Conservation (phyloP, 2,888 invertebrate genomes). For the Pyrrhosoma nymphula region DNA sequence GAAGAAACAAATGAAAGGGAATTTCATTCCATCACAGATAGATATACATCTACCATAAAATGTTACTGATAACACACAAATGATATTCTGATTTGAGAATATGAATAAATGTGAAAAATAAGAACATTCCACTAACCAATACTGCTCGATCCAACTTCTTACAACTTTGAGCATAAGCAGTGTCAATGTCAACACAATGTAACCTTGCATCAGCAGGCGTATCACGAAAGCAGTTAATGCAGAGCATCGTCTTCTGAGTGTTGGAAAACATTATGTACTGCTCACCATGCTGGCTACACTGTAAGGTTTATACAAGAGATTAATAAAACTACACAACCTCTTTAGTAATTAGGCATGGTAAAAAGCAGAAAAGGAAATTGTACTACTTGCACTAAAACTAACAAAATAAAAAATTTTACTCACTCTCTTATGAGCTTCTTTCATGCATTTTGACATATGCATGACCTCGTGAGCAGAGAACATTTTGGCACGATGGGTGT, state of each 20-base stretch:
- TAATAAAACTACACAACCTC: not conserved
- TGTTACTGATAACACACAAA: too few species aligned
- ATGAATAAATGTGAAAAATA: not conserved
- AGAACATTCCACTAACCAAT: constrained; percentile 76
- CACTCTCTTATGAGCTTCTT: constrained; percentile 84
- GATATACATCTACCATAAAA: too few species aligned
- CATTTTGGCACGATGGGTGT: constrained; percentile 89
- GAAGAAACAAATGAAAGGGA: too few species aligned
- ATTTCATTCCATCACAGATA: too few species aligned
- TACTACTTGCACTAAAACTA: too few species aligned
- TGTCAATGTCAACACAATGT: constrained; percentile 87
- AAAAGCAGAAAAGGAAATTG: not conserved
- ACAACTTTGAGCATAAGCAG: constrained; percentile 85
- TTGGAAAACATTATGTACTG: constrained; percentile 88
- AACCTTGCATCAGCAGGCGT: constrained; percentile 84
- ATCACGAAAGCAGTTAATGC: constrained; percentile 87
- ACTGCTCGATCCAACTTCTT: constrained; percentile 85
- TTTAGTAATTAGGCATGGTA: not conserved
- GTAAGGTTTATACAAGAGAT: constrained; percentile 70
- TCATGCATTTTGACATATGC: constrained; percentile 85
- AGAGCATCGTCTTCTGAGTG: constrained; percentile 85
- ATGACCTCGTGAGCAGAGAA: constrained; percentile 87
- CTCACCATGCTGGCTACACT: constrained; percentile 85
- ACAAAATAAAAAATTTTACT: constrained; percentile 72
- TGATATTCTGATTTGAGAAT: too few species aligned